These are phyloP conservation scores for Limnephilus rhombicus DNA, from an alignment of 2,888 invertebrate species.

Conservation along the genomic window DNA sequence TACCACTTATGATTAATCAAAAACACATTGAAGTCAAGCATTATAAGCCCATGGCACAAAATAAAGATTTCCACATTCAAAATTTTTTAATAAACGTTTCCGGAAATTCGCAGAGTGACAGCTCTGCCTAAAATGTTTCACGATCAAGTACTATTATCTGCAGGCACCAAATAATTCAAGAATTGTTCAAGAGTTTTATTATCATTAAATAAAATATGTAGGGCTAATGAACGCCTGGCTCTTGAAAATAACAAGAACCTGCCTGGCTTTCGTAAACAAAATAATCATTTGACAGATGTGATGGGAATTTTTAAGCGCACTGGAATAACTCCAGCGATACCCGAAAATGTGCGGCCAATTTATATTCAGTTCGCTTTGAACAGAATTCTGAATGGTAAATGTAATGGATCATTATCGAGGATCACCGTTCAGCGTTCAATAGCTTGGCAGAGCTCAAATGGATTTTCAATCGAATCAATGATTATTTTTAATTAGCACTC, in stretches of 20 bases:
- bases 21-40: too few relatives aligned
- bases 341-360: neutral
- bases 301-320: neutral
- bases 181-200: neutral
- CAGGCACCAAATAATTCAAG: neutral
- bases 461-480: neutral
- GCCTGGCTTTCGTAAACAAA: neutral
- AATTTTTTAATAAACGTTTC: neutral
- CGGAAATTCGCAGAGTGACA: neutral
- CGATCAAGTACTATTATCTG: neutral
- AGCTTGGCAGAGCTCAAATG: neutral
- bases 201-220: neutral
- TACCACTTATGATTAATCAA: too few relatives aligned
- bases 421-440: neutral
- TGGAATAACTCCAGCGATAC: neutral
- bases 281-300: conserved; percentile 15
- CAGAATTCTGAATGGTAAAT: neutral
- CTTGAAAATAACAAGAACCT: neutral
- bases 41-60: too few relatives aligned
- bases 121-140: neutral
- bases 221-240: neutral
- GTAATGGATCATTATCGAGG: neutral
- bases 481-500: conserved; percentile 8
- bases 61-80: too few relatives aligned
- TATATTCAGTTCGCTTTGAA: neutral